Conservation (phyloP, 2,888 invertebrate species). For the Ceriagrion tenellum region DNA sequence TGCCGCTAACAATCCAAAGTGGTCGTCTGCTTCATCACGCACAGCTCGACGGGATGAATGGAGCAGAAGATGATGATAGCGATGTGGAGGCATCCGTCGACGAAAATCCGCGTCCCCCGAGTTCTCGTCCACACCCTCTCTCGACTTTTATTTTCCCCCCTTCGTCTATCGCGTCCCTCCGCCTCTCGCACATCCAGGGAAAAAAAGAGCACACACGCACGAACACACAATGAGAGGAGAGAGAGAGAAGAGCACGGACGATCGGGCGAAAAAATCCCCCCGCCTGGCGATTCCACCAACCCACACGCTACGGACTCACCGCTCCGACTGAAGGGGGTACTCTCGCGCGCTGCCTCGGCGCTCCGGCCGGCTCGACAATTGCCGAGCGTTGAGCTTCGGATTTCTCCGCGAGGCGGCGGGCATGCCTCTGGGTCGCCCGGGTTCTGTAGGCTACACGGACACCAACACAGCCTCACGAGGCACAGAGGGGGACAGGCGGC, state of each 20-base stretch:
- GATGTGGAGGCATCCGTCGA: neutral
- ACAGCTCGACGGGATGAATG: neutral
- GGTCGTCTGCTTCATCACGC: slow-evolving; percentile 3
- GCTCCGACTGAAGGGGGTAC: slow-evolving; percentile 37
- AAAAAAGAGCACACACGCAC: neutral
- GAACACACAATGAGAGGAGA: too few relatives aligned
- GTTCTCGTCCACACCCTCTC: neutral
- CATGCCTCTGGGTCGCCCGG: slow-evolving; percentile 53
- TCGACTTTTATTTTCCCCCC: neutral
- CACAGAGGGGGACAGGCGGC: neutral
- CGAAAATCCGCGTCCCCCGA: neutral
- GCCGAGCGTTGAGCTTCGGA: slow-evolving; percentile 61
- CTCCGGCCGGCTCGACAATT: slow-evolving; percentile 47
- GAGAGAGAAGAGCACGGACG: neutral
- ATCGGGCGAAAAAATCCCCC: neutral
- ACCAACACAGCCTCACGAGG: neutral
- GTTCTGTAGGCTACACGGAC: neutral
- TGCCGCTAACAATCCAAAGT: neutral
- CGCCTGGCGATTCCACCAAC: neutral
- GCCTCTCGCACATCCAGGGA: slow-evolving; percentile 13
- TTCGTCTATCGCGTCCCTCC: neutral
- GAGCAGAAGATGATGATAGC: neutral
- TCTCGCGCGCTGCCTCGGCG: neutral
- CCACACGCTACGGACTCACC: slow-evolving; percentile 28
- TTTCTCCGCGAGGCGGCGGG: slow-evolving; percentile 60